Base-by-base conservation (phyloP, 2,797 vertebrate genomes). In the Hozukius guyotensis region DNA sequence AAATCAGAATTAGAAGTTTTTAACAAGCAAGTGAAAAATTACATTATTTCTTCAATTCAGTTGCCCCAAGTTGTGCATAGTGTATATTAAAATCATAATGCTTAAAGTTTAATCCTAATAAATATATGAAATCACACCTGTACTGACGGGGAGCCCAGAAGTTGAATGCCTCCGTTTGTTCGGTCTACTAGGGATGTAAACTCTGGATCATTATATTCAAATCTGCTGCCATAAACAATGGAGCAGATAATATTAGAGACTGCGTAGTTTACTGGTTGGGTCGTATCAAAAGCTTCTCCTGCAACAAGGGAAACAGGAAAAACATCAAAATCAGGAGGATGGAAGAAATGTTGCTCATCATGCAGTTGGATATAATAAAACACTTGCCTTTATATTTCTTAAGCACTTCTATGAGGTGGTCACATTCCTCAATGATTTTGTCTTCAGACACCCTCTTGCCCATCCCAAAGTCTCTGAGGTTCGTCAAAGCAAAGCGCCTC, bases 381-480 rank as follows among this genome's bases (percentile, higher is more conserved):
- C 0, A 13, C 1, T 62, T 10, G 88, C 92, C 85, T 63, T 84
- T 85, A 1, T 38, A 67, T 8, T 65, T 64, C 22, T 49, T 69
- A 0, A 92, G 5, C 3, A 69, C 78, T 0, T 85, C 10, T 0
- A 65, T 6, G 8, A 92, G 87, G 4, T 74, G 9, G 0, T 57
- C 16, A 71, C 66, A 63, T n/a, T 93, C 92, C 42, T 93, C 87
- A 0, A 14, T 49, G 64, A 93, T 85, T 68, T 91, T 91, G 12
- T 89, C 80, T 29, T 91, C 92, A 18, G 60, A 62, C 0, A 12
- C 79, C 12, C 56, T 92, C 42, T 78, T 91, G 0, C 90, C 89
- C 89, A 93, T 92, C 18, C 89, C 87, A 52, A 87, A 92, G 64
- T 92, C 87, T 62, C 16, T 75, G 6, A 93, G 75, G 57, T 86